These are phyloP conservation scores for Corythoichthys haematopterus DNA, from an alignment of 2,113 vertebrate species.

Conservation along the genomic window DNA sequence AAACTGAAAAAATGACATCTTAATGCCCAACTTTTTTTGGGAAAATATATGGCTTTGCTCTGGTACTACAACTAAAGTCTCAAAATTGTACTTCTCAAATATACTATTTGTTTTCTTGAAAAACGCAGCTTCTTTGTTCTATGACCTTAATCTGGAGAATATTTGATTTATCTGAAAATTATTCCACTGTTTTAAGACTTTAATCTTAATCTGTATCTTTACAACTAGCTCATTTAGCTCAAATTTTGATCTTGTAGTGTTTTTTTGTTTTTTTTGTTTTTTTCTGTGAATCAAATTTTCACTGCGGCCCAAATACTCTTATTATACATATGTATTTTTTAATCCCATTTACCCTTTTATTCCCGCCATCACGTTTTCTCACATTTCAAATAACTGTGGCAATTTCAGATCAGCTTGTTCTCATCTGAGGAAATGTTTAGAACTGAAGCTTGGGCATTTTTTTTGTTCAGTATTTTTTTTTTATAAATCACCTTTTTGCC, in stretches of 20 bases:
- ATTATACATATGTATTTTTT: not conserved
- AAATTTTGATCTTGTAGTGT: not conserved
- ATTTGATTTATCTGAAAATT: not conserved
- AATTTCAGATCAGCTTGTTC: not conserved
- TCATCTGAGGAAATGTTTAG: conserved; percentile 18
- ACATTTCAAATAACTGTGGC: conserved; percentile 23
- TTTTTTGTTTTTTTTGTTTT: not conserved
- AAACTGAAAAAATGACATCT: not conserved
- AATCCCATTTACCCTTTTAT: not conserved
- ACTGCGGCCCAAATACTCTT: not conserved
- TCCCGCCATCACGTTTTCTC: conserved; percentile 22
- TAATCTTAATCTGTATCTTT: not conserved
- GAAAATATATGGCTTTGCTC: conserved; percentile 24
- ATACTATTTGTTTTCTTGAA: not conserved
- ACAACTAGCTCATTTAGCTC: not conserved
- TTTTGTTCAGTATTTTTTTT: conserved; percentile 11
- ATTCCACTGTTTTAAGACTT: not conserved
- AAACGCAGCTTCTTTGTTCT: not conserved
- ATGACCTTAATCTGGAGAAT: not conserved
- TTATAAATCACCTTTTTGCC: conserved; percentile 31
- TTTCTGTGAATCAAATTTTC: not conserved
- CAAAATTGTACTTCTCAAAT: not conserved
- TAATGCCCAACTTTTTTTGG: not conserved
- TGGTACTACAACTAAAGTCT: not conserved
- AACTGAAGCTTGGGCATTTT: conserved; percentile 54